Evolutionary conservation across 1,140 invertebrate species (phyloP), one percentile per base, ranked within the genome.

Genomic region (Neodiprion fabricii): DNA sequence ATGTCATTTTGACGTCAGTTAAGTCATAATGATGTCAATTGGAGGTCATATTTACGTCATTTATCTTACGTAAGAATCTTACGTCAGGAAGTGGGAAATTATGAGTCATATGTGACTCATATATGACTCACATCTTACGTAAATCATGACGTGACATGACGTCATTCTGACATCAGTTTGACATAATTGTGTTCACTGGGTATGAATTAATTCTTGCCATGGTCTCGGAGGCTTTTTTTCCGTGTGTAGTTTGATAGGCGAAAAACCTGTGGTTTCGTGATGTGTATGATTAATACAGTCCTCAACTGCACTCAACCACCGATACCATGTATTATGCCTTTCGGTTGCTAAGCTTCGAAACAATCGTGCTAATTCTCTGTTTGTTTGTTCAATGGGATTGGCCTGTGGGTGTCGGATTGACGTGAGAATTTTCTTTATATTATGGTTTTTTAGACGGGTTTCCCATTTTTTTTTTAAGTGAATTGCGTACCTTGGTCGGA

Each of bases 351-450:
- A n/a, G 68, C 28, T 70, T 12, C 68, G 68, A 17, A 17, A 17
- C 17, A 17, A 17, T 17, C 17, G 17, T 17, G 17, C 17, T 17
- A 17, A 17, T 17, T 77, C 76, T 48, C 72, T 11, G 47, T 75
- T 70, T 1, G 67, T 53, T 23, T 74, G 48, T 61, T 77, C 76
- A 12, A 73, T 71, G 0, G 66, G 67, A 67, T 77, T 77, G 7
- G 71, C 70, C 70, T 77, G 76, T 0, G 74, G 74, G 47, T 77
- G 74, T 11, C 74, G 21, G 12, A 77, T 74, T 0, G 74, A 50
- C 12, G 74, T 73, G 12, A 75, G 61, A 21, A 77, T 75, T 10
- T 48, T 50, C 48, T 74, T 72, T 23, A 76, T 78, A 14, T 70
- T 40, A 11, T 74, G 12, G 5, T 67, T 8, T 49, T 70, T n/a